Conservation (phyloP, 2,888 invertebrate genomes). For the Synanthedon myopaeformis region DNA sequence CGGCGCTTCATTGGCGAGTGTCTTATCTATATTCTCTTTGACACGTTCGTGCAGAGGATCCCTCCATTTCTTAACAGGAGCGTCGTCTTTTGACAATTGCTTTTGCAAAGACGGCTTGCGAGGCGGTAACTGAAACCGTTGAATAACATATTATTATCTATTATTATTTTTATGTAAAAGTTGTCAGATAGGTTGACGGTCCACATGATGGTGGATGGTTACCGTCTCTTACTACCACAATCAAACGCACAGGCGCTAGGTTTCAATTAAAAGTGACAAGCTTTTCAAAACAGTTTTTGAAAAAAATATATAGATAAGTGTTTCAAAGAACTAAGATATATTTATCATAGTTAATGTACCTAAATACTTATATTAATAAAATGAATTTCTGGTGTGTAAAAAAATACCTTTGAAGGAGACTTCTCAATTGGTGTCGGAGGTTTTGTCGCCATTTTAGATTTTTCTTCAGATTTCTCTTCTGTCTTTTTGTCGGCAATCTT, state of each 20-base stretch:
- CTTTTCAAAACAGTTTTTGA: no score
- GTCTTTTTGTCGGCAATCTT: slow-evolving; percentile 22
- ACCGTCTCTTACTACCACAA: no score
- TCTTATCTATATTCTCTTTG: slow-evolving; percentile 66
- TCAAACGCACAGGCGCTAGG: no score
- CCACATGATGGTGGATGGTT: no score
- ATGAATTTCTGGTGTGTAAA: background rate
- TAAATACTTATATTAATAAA: background rate
- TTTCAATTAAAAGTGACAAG: no score
- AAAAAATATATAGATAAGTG: no score
- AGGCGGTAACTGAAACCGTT: slow-evolving; percentile 44
- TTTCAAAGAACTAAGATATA: no score
- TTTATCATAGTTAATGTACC: no score
- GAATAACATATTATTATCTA: no score
- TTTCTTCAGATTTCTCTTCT: slow-evolving; percentile 36
- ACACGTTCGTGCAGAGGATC: slow-evolving; percentile 63
- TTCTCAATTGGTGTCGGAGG: slow-evolving; percentile 53
- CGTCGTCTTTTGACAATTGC: slow-evolving; percentile 59
- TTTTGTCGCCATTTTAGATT: slow-evolving; percentile 56
- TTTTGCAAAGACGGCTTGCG: slow-evolving; percentile 59
- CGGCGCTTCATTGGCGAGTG: slow-evolving; percentile 56
- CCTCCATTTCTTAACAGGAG: slow-evolving; percentile 61
- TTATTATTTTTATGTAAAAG: no score
- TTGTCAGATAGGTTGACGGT: no score
- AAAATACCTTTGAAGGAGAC: slow-evolving; percentile 45